phyloP scores from a whole-genome alignment of 2,113 vertebrate genomes.

The Pipra filicauda region DNA sequence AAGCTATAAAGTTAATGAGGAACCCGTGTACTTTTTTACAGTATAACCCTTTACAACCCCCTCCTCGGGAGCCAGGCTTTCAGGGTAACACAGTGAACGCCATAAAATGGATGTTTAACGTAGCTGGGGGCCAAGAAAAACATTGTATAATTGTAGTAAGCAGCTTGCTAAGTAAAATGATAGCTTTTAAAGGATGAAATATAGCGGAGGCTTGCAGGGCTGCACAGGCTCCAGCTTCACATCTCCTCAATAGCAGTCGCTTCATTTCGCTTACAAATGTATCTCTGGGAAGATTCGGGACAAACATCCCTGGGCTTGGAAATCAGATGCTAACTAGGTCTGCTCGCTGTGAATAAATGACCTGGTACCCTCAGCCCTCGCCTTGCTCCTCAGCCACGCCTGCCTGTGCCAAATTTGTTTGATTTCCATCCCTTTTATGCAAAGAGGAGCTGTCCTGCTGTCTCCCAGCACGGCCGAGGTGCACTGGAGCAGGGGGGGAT shows the following conservation, averaged over 20 bases:
- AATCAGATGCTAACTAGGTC: conserved; percentile 45
- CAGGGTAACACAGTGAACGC: conserved; percentile 68
- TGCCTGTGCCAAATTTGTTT: background rate
- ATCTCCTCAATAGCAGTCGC: conserved; percentile 66
- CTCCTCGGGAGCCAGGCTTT: conserved; percentile 64
- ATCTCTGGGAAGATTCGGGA: conserved; percentile 68
- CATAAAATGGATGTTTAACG: conserved; percentile 79
- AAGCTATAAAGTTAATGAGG: conserved; percentile 79
- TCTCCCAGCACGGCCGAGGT: background rate
- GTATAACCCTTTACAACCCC: conserved; percentile 59
- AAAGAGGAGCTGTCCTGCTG: background rate
- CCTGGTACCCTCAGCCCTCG: accelerated
- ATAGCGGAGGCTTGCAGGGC: conserved; percentile 48
- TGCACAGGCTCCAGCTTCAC: conserved; percentile 59
- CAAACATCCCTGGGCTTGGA: conserved; percentile 26
- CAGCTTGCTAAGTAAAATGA: conserved; percentile 76
- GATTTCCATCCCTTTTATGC: background rate
- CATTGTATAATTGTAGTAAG: conserved; percentile 77
- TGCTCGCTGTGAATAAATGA: background rate
- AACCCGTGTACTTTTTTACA: conserved; percentile 64
- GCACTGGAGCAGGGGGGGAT: accelerated
- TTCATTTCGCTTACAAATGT: conserved; percentile 67
- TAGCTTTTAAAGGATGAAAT: conserved; percentile 78
- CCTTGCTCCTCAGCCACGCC: background rate
- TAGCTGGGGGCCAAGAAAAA: conserved; percentile 79